These are phyloP conservation scores for Eulemur macaco DNA, from an alignment of 2,113 vertebrate genomes.

Conservation along the genomic window DNA sequence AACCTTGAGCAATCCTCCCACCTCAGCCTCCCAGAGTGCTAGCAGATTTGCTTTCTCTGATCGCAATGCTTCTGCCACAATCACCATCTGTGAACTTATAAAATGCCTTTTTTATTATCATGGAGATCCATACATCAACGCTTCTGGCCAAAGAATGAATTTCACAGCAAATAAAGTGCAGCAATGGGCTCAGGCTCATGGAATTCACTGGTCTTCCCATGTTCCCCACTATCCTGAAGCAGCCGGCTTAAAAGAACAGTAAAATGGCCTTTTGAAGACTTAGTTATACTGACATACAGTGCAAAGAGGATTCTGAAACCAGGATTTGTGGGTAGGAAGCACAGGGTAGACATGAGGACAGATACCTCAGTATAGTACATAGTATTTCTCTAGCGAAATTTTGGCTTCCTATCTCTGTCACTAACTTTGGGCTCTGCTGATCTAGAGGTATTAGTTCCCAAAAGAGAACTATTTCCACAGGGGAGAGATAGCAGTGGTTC, in stretches of 20 bases:
- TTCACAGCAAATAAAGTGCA: not conserved
- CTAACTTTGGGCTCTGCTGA: not conserved
- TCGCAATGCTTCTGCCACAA: not conserved
- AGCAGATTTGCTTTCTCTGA: not conserved
- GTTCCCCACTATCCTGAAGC: not conserved
- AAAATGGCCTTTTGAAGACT: not conserved
- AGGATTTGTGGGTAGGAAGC: not conserved
- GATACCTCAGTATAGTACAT: not conserved
- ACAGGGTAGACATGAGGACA: not conserved
- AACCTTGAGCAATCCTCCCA: no score
- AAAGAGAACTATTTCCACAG: not conserved
- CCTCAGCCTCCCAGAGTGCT: no score
- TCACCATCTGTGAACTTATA: not conserved
- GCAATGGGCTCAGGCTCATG: not conserved
- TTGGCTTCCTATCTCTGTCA: not conserved
- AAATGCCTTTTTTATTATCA: not conserved
- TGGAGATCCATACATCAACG: not conserved
- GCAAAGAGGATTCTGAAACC: not conserved
- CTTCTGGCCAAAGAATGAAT: not conserved
- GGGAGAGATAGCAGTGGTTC: not conserved
- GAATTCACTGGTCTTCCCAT: not conserved
- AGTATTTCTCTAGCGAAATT: not conserved
- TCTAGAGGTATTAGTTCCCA: not conserved
- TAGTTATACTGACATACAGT: not conserved
- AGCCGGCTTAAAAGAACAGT: not conserved